phyloP scores from a whole-genome alignment of 2,888 invertebrate species.

The Octodonta nipae region DNA sequence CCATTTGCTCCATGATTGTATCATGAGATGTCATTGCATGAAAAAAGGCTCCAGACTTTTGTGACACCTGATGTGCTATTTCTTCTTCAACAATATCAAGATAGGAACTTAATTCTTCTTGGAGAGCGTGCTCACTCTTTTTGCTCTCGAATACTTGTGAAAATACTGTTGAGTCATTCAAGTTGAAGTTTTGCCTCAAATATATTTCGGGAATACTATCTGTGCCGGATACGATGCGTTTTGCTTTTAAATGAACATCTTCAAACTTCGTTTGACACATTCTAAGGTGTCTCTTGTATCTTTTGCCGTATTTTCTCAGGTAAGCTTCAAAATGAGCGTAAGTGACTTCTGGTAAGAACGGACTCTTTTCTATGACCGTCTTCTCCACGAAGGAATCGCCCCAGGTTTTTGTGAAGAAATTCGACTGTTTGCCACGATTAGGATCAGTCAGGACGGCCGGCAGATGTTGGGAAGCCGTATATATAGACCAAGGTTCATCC shows the following conservation, averaged over 20 bases:
- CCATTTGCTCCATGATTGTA: constrained; percentile 89
- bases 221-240: constrained; percentile 38
- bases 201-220: constrained; percentile 75
- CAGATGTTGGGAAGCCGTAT: constrained; percentile 83
- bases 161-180: constrained; percentile 71
- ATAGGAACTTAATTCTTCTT: constrained; percentile 86
- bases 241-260: constrained; percentile 19
- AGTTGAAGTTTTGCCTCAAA: constrained; percentile 61
- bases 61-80: constrained; percentile 83
- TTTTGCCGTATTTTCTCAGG: constrained; percentile 60
- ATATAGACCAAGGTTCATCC: constrained; percentile 66
- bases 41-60: constrained; percentile 93
- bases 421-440: constrained; percentile 72
- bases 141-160: constrained; percentile 62
- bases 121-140: constrained; percentile 52
- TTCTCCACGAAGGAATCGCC: constrained; percentile 88
- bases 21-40: constrained; percentile 98
- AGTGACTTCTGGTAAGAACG: constrained; percentile 70
- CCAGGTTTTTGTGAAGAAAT: constrained; percentile 96
- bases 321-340: constrained; percentile 78
- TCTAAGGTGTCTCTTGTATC: constrained; percentile 49
- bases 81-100: constrained; percentile 89
- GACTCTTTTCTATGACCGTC: constrained; percentile 59
- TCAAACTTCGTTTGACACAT: constrained; percentile 28
- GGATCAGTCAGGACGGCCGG: constrained; percentile 94